phyloP scores from a whole-genome alignment of 2,888 invertebrate genomes.

The Parnassius orleans region DNA sequence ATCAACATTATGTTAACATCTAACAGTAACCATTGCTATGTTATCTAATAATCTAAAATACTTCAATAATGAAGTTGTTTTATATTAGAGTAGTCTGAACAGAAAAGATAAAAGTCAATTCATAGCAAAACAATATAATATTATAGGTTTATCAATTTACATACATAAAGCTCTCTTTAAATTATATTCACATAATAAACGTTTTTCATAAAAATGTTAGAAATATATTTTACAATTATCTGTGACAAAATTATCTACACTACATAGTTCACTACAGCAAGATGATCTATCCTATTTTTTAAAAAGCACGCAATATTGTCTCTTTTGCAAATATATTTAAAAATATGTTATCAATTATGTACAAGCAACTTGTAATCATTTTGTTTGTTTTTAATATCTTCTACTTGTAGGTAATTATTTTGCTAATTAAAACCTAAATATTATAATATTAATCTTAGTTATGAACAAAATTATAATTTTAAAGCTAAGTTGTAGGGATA shows the following conservation, averaged over 20 bases:
- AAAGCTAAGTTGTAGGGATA: neutral
- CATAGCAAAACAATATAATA: too few species aligned
- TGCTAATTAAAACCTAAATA: constrained; percentile 29
- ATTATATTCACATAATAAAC: too few species aligned
- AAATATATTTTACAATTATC: neutral
- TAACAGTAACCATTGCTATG: constrained; percentile 60
- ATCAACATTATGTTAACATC: constrained; percentile 62
- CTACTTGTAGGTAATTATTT: too few species aligned
- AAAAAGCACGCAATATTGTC: constrained; percentile 75
- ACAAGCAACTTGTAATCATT: neutral
- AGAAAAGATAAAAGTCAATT: too few species aligned
- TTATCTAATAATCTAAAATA: constrained; percentile 36
- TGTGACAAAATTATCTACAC: constrained; percentile 27
- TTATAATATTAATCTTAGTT: neutral
- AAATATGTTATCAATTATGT: constrained; percentile 30
- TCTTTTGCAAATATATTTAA: constrained; percentile 28
- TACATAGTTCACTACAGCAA: constrained; percentile 32
- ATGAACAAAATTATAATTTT: neutral
- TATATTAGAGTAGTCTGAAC: too few species aligned
- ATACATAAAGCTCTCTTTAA: too few species aligned
- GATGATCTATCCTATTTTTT: constrained; percentile 35
- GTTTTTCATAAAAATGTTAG: too few species aligned
- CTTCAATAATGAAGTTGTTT: constrained; percentile 16
- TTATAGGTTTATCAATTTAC: too few species aligned
- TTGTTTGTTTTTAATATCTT: neutral